Conservation (phyloP, 2,888 invertebrate genomes). For the Napeogenes sylphis region DNA sequence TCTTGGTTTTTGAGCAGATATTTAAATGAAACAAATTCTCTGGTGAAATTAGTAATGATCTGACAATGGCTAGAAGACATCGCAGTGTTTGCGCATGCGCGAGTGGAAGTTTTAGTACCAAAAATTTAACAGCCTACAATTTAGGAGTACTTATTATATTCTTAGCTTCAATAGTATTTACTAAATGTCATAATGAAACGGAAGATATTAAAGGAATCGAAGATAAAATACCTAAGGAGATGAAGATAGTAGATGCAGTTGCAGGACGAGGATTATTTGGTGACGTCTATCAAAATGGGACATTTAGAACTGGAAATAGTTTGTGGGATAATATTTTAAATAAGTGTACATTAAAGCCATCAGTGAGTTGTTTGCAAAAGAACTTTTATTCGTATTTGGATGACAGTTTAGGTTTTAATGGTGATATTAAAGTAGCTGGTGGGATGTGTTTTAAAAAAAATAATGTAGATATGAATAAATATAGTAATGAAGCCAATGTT, state of each 20-base stretch:
- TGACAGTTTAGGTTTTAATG: conserved; percentile 79
- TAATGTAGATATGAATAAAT: conserved; percentile 77
- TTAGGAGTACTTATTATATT: conserved; percentile 45
- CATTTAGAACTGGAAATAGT: conserved; percentile 79
- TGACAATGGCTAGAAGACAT: conserved; percentile 48
- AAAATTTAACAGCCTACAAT: conserved; percentile 28
- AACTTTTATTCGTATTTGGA: conserved; percentile 86
- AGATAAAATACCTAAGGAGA: conserved; percentile 50
- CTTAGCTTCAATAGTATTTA: conserved; percentile 44
- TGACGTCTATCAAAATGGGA: conserved; percentile 66
- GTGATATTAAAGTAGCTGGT: conserved; percentile 82
- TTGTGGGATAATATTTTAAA: conserved; percentile 86
- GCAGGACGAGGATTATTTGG: conserved; percentile 57
- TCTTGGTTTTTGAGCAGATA: conserved; percentile 37
- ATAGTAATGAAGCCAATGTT: conserved; percentile 73
- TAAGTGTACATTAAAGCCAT: conserved; percentile 82
- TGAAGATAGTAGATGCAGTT: conserved; percentile 56
- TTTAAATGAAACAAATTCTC: conserved; percentile 34
- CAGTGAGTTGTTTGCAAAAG: conserved; percentile 86
- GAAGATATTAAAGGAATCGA: conserved; percentile 38
- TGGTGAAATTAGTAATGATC: conserved; percentile 46
- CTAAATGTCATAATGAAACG: conserved; percentile 43
- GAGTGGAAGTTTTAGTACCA: conserved; percentile 17
- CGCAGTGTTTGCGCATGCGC: conserved; percentile 26
- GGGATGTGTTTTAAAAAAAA: conserved; percentile 82